Conservation (phyloP, 2,888 invertebrate species). For the Serrognathus titanus region DNA sequence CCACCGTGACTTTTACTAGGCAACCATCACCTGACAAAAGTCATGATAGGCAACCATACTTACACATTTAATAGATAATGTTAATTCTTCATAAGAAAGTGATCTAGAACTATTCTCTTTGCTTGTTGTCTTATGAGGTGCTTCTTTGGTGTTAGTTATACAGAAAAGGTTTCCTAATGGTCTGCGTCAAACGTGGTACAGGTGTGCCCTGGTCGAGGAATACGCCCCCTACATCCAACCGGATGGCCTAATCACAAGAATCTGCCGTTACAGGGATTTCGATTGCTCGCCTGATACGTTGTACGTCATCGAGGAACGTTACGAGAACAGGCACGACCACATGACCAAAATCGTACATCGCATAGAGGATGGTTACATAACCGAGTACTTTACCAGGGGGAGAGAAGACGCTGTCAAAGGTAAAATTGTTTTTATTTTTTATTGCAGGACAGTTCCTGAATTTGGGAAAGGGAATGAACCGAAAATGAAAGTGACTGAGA, state of each 20-base stretch:
- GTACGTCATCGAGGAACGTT: constrained; percentile 57
- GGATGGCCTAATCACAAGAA: constrained; percentile 68
- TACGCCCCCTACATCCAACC: constrained; percentile 72
- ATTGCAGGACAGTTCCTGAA: too few species aligned
- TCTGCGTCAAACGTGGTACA: constrained; percentile 65
- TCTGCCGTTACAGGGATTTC: constrained; percentile 61
- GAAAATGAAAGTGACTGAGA: too few species aligned
- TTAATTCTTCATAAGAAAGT: too few species aligned
- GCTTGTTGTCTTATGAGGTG: too few species aligned
- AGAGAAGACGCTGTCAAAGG: constrained; percentile 67
- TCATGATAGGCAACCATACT: too few species aligned
- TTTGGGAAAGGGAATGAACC: too few species aligned
- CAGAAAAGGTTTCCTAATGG: constrained; percentile 71
- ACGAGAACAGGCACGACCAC: constrained; percentile 63
- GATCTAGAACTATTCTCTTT: too few species aligned
- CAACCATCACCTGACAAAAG: too few species aligned
- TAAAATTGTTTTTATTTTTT: constrained; percentile 45
- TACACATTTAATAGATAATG: too few species aligned
- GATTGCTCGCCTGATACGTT: constrained; percentile 48
- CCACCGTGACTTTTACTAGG: too few species aligned
- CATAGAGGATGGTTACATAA: constrained; percentile 51
- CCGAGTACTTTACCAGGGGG: constrained; percentile 63
- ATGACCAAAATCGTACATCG: constrained; percentile 56
- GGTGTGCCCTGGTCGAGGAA: constrained; percentile 70
- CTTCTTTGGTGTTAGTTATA: constrained; percentile 6